Evolutionary conservation across 1,140 invertebrate species (phyloP).

Genomic region (Sycobia sp.): DNA sequence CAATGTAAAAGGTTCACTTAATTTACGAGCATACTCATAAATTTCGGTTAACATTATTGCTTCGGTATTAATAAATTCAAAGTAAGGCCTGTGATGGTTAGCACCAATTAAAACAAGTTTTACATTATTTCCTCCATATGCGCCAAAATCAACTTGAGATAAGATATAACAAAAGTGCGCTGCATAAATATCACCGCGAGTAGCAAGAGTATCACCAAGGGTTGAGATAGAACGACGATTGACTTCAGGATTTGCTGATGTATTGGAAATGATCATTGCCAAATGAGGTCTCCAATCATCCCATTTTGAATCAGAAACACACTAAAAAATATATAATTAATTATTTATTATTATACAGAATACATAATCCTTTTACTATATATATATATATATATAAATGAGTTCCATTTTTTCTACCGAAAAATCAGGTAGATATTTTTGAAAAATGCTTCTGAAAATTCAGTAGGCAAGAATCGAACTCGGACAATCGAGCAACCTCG

Average conservation of each 20-base stretch:
- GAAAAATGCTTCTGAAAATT: too few species aligned
- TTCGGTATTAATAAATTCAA: conserved; percentile 78
- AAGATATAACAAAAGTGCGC: conserved; percentile 95
- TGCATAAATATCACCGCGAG: conserved; percentile 79
- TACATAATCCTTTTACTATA: too few species aligned
- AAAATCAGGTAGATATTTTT: too few species aligned
- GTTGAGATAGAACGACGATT: conserved; percentile 83
- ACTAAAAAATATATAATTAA: conserved; percentile 59
- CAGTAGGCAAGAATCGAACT: too few species aligned
- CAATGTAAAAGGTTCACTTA: conserved; percentile 79
- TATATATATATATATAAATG: too few species aligned
- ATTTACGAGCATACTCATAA: conserved; percentile 88
- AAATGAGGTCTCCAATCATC: conserved; percentile 95
- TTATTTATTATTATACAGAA: too few species aligned
- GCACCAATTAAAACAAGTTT: conserved; percentile 83
- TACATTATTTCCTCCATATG: conserved; percentile 66
- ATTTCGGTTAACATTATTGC: conserved; percentile 93
- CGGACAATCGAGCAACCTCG: too few species aligned
- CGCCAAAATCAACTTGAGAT: conserved; percentile 78
- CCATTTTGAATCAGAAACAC: conserved; percentile 85
- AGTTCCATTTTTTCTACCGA: conserved; percentile 14
- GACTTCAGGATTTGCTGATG: conserved; percentile 76
- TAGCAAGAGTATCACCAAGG: conserved; percentile 72
- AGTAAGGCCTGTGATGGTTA: conserved; percentile 67
- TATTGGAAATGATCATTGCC: conserved; percentile 92